Evolutionary conservation across 2,888 invertebrate species (phyloP).

Genomic region (Pharmacophagus antenor): DNA sequence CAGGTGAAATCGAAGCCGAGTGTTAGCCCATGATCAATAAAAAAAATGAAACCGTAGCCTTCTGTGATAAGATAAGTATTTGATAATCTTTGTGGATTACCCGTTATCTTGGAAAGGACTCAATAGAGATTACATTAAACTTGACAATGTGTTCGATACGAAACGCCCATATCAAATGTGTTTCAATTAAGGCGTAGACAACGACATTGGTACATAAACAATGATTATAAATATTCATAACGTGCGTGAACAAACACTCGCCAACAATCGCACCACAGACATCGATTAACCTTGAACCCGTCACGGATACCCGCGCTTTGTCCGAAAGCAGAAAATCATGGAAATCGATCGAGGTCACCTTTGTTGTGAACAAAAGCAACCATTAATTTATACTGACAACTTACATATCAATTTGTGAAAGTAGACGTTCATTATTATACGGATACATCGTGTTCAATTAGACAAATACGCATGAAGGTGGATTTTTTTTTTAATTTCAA

Average conservation of each 20-base stretch:
- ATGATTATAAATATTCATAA: constrained; percentile 21
- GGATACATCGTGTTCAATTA: too few relatives aligned
- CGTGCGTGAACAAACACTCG: constrained; percentile 10
- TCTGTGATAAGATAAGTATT: too few relatives aligned
- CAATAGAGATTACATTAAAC: too few relatives aligned
- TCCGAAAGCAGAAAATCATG: constrained; percentile 14
- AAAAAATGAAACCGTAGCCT: too few relatives aligned
- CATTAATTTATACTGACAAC: neutral
- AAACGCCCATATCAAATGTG: too few relatives aligned
- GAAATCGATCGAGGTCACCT: constrained; percentile 18
- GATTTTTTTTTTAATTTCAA: too few relatives aligned
- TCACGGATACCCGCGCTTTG: constrained; percentile 7
- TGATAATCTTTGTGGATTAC: too few relatives aligned
- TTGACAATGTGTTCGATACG: too few relatives aligned
- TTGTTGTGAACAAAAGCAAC: constrained; percentile 8
- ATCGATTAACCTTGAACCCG: constrained; percentile 22
- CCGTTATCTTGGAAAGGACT: too few relatives aligned
- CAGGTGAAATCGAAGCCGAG: too few relatives aligned
- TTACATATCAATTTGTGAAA: neutral
- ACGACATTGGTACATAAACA: neutral
- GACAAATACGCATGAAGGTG: neutral
- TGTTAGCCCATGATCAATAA: too few relatives aligned
- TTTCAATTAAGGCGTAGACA: neutral
- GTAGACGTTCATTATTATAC: too few relatives aligned
- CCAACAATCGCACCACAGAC: constrained; percentile 9